Evolutionary conservation across 92 coral and sea anemone genomes (phyloP).

Genomic region (Porites lobata): DNA sequence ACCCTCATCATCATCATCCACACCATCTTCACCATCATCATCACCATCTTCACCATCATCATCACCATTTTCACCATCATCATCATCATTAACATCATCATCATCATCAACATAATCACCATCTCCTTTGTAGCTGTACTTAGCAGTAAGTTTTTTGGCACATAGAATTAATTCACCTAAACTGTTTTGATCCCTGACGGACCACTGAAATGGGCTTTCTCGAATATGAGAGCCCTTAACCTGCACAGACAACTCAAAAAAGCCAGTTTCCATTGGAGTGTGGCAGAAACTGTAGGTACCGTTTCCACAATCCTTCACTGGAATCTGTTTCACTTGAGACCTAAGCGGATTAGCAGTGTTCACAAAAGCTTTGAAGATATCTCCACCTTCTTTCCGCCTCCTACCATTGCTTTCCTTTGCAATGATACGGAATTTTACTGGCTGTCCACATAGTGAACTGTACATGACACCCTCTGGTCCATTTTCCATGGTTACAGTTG

Average conservation of each 20-base stretch:
- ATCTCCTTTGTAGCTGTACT: too few relatives aligned
- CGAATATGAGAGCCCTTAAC: constrained; percentile 48
- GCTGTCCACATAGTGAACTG: constrained; percentile 54
- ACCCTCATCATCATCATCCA: too few relatives aligned
- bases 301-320: constrained; percentile 8
- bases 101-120: too few relatives aligned
- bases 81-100: too few relatives aligned
- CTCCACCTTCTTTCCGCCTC: constrained; percentile 18
- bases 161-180: not conserved
- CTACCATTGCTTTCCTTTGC: constrained; percentile 23
- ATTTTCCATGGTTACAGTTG: constrained; percentile 44
- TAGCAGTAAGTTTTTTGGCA: too few relatives aligned
- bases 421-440: constrained; percentile 29
- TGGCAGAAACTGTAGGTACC: constrained; percentile 51
- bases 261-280: constrained; percentile 47
- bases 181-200: not conserved
- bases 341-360: too few relatives aligned
- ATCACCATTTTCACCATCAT: too few relatives aligned
- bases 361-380: constrained; percentile 4
- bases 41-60: too few relatives aligned
- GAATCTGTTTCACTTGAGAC: too few relatives aligned
- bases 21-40: too few relatives aligned
- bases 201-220: constrained; percentile 72
- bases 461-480: constrained; percentile 51
- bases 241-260: constrained; percentile 41